phyloP scores from a whole-genome alignment of 2,113 vertebrate species.

The Podarcis cretensis region DNA sequence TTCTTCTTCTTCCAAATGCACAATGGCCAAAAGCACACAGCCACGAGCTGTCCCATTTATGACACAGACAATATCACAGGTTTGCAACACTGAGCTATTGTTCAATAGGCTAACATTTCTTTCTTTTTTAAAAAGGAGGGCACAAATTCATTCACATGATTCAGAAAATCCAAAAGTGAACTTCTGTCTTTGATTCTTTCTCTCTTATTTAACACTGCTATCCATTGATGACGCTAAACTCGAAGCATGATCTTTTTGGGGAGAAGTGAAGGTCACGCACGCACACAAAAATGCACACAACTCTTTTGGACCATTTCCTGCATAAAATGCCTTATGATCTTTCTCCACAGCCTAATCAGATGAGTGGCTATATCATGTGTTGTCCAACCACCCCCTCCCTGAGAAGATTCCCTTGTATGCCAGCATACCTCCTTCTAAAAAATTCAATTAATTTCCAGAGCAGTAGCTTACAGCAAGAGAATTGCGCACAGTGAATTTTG shows the following conservation, averaged over 20 bases:
- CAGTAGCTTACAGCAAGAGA: neutral
- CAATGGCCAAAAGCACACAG: neutral
- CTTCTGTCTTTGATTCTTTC: conserved; percentile 25
- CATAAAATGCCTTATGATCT: conserved; percentile 74
- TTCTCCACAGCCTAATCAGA: conserved; percentile 70
- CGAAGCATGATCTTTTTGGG: conserved; percentile 30
- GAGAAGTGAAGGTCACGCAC: conserved; percentile 35
- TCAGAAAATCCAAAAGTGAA: conserved; percentile 21
- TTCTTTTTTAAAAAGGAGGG: neutral
- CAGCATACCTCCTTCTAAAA: conserved; percentile 9
- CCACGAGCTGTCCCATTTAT: neutral
- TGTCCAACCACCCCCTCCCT: conserved; percentile 72
- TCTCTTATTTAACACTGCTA: conserved; percentile 34
- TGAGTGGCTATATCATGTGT: conserved; percentile 72
- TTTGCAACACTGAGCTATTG: conserved; percentile 20
- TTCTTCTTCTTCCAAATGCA: neutral
- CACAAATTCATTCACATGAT: conserved; percentile 44
- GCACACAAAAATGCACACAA: conserved; percentile 10
- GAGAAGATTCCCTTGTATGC: conserved; percentile 25
- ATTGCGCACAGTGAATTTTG: neutral
- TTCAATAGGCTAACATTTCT: conserved; percentile 19
- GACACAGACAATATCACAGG: neutral
- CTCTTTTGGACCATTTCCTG: conserved; percentile 36
- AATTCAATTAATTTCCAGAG: conserved; percentile 5
- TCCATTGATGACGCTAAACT: conserved; percentile 49